Conservation (phyloP, 2,113 vertebrate species). For the Pollimyrus isidori region DNA sequence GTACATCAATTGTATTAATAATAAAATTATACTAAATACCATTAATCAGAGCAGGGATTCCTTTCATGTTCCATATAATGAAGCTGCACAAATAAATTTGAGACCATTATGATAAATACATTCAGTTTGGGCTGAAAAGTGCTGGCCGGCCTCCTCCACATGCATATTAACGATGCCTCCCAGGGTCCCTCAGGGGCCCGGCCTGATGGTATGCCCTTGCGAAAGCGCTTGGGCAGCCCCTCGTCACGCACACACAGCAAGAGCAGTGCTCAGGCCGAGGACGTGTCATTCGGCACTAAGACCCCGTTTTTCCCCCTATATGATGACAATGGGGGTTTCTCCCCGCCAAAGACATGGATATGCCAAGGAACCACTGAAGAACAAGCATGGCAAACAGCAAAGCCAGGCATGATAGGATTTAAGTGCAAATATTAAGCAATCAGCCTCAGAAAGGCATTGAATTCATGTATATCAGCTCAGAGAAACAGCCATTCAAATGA, state of each 20-base stretch:
- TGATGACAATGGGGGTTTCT: not conserved
- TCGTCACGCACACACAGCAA: not conserved
- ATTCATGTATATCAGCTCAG: not conserved
- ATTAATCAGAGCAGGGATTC: not conserved
- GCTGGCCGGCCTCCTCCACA: not conserved
- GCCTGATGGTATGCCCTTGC: not conserved
- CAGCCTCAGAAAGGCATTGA: not conserved
- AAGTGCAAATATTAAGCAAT: not conserved
- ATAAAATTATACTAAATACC: not conserved
- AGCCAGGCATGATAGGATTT: not conserved
- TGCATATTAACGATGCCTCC: not conserved
- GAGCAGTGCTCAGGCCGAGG: not conserved
- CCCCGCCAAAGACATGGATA: not conserved
- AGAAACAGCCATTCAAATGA: not conserved
- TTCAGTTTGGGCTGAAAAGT: not conserved
- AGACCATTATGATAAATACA: not conserved
- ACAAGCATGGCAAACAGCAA: not conserved
- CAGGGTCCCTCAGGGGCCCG: not conserved
- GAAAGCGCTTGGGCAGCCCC: not conserved
- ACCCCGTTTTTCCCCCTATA: not conserved
- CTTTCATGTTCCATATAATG: not conserved
- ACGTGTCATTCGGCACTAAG: not conserved
- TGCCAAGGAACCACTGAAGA: not conserved
- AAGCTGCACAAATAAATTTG: not conserved
- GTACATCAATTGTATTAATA: not conserved